Base-by-base conservation (phyloP, 2,113 vertebrate genomes). In the Menidia beryllina region DNA sequence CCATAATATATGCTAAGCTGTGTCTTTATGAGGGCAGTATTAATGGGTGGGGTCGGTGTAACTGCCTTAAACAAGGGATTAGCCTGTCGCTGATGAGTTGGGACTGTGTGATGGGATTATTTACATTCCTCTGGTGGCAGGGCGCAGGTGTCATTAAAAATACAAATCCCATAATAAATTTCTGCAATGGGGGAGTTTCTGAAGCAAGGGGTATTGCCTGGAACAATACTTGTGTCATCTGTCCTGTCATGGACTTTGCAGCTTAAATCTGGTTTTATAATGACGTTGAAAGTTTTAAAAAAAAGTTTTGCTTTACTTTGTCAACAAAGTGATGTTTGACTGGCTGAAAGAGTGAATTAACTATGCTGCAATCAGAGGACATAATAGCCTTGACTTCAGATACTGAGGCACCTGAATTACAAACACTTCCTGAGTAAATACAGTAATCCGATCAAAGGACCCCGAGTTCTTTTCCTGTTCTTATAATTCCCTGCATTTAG, bases 51-150 rank as follows among this genome's bases (percentile, higher is more conserved):
- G 92, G 93, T 91, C 81, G 86, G 81, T 92, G 91, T 93, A 93
- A 94, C 92, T 91, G 91, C 91, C 92, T 94, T 94, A 93, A 94
- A 93, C 92, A 92, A 93, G 93, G 93, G 93, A 94, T 94, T 94
- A 94, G 91, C 82, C 79, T 84, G 86, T 79, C 82, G 79, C 88
- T 92, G 92, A 93, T 91, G 92, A 92, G 86, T 87, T 74, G 83
- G 83, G 83, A 83, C 72, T 87, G 88, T 83, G 79, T 92, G 93
- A 94, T 91, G 93, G 91, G 92, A 94, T 94, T 94, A 94, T 93
- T 92, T 93, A 93, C 92, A 91, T 89, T 88, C 86, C 87, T 91
- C 88, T 83, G 66, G 88, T 88, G 87, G 88, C 86, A 88, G 87
- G 88, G 92, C 51, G 88, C 92, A 94, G 93, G 92, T 94, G 92